Conservation (phyloP, 1,140 invertebrate genomes). For the Solen grandis region DNA sequence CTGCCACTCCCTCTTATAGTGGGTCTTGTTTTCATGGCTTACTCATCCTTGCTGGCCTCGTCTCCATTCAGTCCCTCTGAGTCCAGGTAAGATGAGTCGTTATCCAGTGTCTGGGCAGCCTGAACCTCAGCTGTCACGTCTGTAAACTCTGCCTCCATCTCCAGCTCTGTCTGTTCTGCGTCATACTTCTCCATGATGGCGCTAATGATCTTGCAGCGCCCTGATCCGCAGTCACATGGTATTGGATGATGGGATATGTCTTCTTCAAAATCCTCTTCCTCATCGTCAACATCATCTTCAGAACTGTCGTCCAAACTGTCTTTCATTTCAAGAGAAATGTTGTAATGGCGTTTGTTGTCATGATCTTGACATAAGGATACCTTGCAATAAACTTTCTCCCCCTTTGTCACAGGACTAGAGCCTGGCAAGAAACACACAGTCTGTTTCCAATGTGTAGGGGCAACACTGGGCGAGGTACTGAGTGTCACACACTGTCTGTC, state of each 20-base stretch:
- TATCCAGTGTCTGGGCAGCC: conserved; percentile 59
- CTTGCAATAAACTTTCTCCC: conserved; percentile 56
- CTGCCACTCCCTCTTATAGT: too few species aligned
- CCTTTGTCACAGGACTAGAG: conserved; percentile 59
- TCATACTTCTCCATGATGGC: conserved; percentile 72
- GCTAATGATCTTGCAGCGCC: conserved; percentile 66
- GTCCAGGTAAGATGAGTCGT: conserved; percentile 33
- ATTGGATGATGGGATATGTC: conserved; percentile 67
- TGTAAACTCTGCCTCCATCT: conserved; percentile 67
- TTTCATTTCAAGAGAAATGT: conserved; percentile 69
- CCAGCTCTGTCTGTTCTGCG: conserved; percentile 66
- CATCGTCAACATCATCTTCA: conserved; percentile 60
- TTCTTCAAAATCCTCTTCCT: conserved; percentile 61
- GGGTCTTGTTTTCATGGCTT: too few species aligned
- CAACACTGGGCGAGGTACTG: conserved; percentile 64
- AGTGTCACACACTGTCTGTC: conserved; percentile 47
- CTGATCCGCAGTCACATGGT: conserved; percentile 72
- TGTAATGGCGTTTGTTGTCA: conserved; percentile 71
- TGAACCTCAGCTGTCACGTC: conserved; percentile 61
- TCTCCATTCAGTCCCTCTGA: conserved; percentile 16
- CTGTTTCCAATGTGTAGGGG: conserved; percentile 99
- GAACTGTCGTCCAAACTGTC: conserved; percentile 60
- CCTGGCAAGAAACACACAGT: conserved; percentile 96
- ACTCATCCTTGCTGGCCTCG: too few species aligned
- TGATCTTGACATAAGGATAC: conserved; percentile 66